Percentiles rank a stretch among this genome's conserved stretches.
phyloP scores from a whole-genome alignment of 1,140 invertebrate species.

The Helicoverpa armigera region DNA sequence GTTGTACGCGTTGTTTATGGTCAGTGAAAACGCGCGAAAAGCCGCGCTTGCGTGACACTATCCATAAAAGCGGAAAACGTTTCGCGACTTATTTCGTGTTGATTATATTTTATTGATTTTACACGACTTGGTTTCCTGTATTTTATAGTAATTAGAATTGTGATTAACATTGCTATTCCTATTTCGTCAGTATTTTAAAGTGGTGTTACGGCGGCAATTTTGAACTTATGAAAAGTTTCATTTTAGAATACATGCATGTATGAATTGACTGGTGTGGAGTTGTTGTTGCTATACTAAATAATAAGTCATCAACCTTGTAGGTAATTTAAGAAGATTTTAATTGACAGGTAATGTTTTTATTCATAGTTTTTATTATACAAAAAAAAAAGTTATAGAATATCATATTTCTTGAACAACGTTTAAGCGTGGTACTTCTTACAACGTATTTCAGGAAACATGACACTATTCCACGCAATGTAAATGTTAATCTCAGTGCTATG shows the following conservation, averaged over 20 bases:
- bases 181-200: neutral
- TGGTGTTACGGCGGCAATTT: no score
- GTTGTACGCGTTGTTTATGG: conserved; percentile 53
- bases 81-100: conserved; percentile 25
- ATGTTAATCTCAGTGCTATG: conserved; percentile 13
- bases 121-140: neutral
- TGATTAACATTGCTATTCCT: neutral
- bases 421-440: neutral
- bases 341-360: neutral
- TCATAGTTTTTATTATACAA: no score
- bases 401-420: neutral
- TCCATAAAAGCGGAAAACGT: conserved; percentile 43
- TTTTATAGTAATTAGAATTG: neutral
- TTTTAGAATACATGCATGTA: no score
- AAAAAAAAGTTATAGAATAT: conserved; percentile 4
- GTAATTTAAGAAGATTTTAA: neutral
- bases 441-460: conserved; percentile 1
- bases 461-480: conserved; percentile 1
- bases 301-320: neutral
- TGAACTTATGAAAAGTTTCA: no score
- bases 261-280: no score
- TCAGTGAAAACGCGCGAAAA: conserved; percentile 62
- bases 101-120: neutral
- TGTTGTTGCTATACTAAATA: neutral
- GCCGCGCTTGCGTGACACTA: conserved; percentile 45